Base-by-base conservation (phyloP, 2,797 vertebrate genomes). In the Meda fulgida region DNA sequence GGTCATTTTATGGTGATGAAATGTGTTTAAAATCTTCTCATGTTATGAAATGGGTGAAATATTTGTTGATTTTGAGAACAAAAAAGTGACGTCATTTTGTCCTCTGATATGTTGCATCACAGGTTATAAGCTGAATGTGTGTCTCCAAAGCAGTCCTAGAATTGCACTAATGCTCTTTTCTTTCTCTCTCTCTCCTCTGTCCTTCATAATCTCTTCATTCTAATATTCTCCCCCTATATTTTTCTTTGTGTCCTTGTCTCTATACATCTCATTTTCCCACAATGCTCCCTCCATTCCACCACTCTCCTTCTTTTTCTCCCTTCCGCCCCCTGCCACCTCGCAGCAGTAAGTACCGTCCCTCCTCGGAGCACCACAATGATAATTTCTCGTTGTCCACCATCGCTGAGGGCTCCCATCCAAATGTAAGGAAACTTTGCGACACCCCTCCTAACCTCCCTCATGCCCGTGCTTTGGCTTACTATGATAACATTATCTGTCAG, bases 301-400 rank as follows among this genome's bases (percentile, higher is more conserved):
- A 11, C 5, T 60, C 29, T 29, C 69, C n/a, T 21, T 60, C 66
- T 80, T 36, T 80, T 40, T 51, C 9, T 36, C 78, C 26, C 70
- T 4, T 7, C 53, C 46, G 70, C 53, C 87, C 58, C 71, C 84
- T 65, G 31, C 65, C 81, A 82, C 88, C 89, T 67, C 90, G 91
- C 90, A 90, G 91, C 91, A 94, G 95, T 97, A 98, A 98, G 96
- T 98, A 97, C 96, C 96, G 97, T 92, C 97, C 97, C 85, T 96
- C 97, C 23, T 98, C 97, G 84, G 98, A 99, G 95, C 97, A 98
- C 91, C 98, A 98, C 97, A 99, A 99, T 81, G 98, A 99, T 95
- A 99, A 99, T 97, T 99, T 99, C 95, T 99, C 98, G 91, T 96
- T 99, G 90, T 99, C 98, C 94, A 99, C 98, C 94, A 99, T 99